These are phyloP conservation scores for Vandiemenella viatica DNA, from an alignment of 2,888 invertebrate genomes.

Conservation along the genomic window DNA sequence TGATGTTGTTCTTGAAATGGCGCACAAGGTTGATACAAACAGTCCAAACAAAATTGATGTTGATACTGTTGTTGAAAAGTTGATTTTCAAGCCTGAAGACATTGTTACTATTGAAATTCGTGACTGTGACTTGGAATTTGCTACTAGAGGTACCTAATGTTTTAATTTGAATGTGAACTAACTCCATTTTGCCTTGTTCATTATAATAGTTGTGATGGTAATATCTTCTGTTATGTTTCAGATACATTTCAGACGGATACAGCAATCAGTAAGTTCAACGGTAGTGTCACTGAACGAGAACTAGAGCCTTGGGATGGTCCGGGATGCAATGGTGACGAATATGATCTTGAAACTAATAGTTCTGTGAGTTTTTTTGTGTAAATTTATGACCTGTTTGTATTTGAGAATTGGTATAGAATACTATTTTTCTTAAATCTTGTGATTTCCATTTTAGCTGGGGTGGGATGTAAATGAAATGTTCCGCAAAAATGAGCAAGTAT, in stretches of 20 bases:
- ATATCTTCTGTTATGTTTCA: constrained; percentile 15
- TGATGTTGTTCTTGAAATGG: constrained; percentile 77
- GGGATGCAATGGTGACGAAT: constrained; percentile 39
- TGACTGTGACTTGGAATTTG: constrained; percentile 80
- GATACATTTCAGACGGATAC: constrained; percentile 72
- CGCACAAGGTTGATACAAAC: constrained; percentile 52
- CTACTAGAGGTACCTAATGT: constrained; percentile 53
- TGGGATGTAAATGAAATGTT: constrained; percentile 98
- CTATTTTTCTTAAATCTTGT: not conserved
- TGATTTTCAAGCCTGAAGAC: constrained; percentile 72
- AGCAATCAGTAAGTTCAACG: constrained; percentile 78
- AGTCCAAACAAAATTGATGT: constrained; percentile 37
- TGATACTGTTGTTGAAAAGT: constrained; percentile 57
- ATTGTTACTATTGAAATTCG: constrained; percentile 67
- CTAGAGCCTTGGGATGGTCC: constrained; percentile 79
- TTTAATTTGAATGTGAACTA: too few species aligned
- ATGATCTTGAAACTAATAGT: constrained; percentile 40
- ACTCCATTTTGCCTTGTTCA: too few species aligned
- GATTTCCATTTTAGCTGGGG: not conserved
- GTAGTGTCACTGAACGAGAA: constrained; percentile 59
- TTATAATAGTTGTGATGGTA: not conserved
- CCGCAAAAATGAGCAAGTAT: constrained; percentile 75
- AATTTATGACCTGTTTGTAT: not conserved
- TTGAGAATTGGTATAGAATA: not conserved
- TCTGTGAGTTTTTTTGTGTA: constrained; percentile 29